These are phyloP conservation scores for Trypoxylus dichotomus DNA, from an alignment of 1,140 invertebrate genomes.

Conservation along the genomic window DNA sequence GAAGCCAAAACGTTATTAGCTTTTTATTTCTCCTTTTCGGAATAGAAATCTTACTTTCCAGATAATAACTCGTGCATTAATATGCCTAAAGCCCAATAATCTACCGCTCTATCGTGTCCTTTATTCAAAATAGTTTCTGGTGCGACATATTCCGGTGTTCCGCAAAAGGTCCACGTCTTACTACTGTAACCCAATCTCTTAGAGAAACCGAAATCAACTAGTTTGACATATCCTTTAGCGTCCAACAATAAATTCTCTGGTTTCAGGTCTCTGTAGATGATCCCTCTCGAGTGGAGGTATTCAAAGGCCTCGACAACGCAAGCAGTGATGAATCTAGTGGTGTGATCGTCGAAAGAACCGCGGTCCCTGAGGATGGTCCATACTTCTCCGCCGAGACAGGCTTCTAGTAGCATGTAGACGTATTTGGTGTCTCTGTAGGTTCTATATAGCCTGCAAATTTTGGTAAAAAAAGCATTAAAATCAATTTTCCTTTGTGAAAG, in stretches of 20 bases:
- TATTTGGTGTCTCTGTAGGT: slow-evolving; percentile 85
- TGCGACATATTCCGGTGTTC: slow-evolving; percentile 75
- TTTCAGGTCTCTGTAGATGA: slow-evolving; percentile 81
- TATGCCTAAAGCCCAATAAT: slow-evolving; percentile 83
- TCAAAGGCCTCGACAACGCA: slow-evolving; percentile 78
- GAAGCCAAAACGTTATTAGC: background rate
- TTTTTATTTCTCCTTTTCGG: background rate
- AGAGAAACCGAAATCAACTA: slow-evolving; percentile 88
- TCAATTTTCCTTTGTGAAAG: too few species aligned
- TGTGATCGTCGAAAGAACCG: slow-evolving; percentile 73
- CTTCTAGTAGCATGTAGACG: slow-evolving; percentile 85
- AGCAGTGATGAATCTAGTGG: slow-evolving; percentile 72
- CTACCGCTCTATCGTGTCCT: slow-evolving; percentile 74
- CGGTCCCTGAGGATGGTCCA: slow-evolving; percentile 78
- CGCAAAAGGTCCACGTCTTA: slow-evolving; percentile 90
- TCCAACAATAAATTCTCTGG: slow-evolving; percentile 81
- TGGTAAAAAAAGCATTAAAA: too few species aligned
- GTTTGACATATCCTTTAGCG: slow-evolving; percentile 72
- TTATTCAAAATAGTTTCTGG: slow-evolving; percentile 76
- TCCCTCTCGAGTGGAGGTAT: slow-evolving; percentile 73
- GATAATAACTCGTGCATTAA: slow-evolving; percentile 78
- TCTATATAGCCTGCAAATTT: slow-evolving; percentile 69
- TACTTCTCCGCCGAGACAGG: slow-evolving; percentile 83
- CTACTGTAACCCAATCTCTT: slow-evolving; percentile 73
- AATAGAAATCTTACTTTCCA: slow-evolving; percentile 57